These are phyloP conservation scores for Takifugu bimaculatus DNA, from an alignment of 2,113 vertebrate species.

Conservation along the genomic window DNA sequence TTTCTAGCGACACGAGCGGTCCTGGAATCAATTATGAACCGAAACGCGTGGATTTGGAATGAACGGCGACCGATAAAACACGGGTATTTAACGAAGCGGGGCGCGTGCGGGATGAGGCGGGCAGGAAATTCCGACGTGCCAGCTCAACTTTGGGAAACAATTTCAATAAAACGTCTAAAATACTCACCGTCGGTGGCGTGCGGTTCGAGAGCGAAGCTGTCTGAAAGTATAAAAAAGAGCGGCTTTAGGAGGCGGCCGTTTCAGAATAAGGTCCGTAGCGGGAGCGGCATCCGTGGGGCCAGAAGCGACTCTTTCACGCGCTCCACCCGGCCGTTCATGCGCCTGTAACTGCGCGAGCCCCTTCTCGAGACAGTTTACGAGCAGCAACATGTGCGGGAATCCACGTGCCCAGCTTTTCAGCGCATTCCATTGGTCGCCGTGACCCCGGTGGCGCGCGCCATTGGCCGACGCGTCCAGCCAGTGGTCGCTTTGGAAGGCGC, in stretches of 20 bases:
- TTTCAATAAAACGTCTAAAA: neutral
- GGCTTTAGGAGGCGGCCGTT: neutral
- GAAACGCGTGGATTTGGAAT: neutral
- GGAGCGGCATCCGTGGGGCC: constrained; percentile 41
- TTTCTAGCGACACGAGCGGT: neutral
- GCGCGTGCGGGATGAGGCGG: constrained; percentile 19
- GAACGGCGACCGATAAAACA: no score
- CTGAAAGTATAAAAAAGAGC: neutral
- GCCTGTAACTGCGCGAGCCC: constrained; percentile 43
- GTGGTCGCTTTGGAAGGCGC: constrained; percentile 38
- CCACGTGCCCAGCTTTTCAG: constrained; percentile 74
- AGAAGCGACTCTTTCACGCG: constrained; percentile 28
- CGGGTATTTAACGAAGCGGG: neutral
- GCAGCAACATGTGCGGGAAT: constrained; percentile 75
- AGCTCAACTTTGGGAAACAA: constrained; percentile 40
- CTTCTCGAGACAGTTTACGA: constrained; percentile 64
- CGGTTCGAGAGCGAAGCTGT: constrained; percentile 13
- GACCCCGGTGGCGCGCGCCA: constrained; percentile 14
- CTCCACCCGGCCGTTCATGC: constrained; percentile 35
- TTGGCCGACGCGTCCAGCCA: constrained; percentile 60
- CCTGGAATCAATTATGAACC: neutral
- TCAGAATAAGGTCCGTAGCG: constrained; percentile 25
- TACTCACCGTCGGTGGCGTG: constrained; percentile 48
- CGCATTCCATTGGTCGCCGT: constrained; percentile 52
- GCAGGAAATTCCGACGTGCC: constrained; percentile 52